phyloP scores from a whole-genome alignment of 2,888 invertebrate genomes.

The Palloptera scutellata region DNA sequence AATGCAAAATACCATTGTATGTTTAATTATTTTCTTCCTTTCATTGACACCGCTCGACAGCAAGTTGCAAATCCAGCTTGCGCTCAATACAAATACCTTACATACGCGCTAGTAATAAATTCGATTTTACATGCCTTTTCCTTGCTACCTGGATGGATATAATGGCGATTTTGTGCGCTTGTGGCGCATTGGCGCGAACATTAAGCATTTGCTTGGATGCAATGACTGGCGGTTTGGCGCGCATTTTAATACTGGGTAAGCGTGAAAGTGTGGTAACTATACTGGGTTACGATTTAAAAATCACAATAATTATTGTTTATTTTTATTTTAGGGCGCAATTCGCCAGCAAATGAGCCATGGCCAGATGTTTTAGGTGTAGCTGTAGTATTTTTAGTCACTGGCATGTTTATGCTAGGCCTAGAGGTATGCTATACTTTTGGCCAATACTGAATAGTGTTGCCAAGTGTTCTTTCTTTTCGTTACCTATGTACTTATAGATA shows the following conservation, averaged over 20 bases:
- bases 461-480: slow-evolving; percentile 12
- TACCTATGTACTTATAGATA: not conserved
- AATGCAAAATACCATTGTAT: not conserved
- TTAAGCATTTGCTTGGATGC: slow-evolving; percentile 69
- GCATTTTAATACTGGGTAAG: slow-evolving; percentile 67
- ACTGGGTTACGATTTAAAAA: no score
- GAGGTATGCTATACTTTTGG: slow-evolving; percentile 62
- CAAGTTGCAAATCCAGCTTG: slow-evolving; percentile 60
- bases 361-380: slow-evolving; percentile 69
- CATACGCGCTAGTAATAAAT: slow-evolving; percentile 64
- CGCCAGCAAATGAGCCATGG: slow-evolving; percentile 66
- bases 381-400: slow-evolving; percentile 67
- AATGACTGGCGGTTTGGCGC: slow-evolving; percentile 67
- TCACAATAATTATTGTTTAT: no score
- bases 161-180: slow-evolving; percentile 66
- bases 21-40: not conserved
- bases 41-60: slow-evolving; percentile 42
- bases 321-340: slow-evolving; percentile 55
- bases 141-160: slow-evolving; percentile 68
- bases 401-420: slow-evolving; percentile 69
- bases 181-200: slow-evolving; percentile 67
- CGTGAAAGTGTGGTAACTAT: not conserved
- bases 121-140: slow-evolving; percentile 64
- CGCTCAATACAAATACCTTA: slow-evolving; percentile 63
- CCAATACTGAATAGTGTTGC: slow-evolving; percentile 2